Percentiles rank a stretch among this genome's conserved stretches.
Evolutionary conservation across 2,113 vertebrate species (phyloP).

Genomic region (Lasiurus borealis): DNA sequence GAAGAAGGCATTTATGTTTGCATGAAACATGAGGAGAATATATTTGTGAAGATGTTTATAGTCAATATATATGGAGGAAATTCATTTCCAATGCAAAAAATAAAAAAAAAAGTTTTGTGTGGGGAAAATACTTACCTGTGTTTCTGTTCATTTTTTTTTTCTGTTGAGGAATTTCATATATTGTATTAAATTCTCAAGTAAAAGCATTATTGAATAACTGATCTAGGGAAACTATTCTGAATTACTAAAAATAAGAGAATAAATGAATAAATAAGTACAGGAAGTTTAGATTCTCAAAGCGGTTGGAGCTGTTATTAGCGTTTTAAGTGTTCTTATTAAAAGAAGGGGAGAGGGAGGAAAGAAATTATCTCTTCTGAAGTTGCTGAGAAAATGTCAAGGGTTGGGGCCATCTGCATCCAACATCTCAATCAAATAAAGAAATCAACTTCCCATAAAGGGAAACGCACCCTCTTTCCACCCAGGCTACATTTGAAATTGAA

Average conservation of each 20-base stretch:
- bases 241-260: slow-evolving; percentile 1
- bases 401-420: background rate
- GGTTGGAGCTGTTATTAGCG: slow-evolving; percentile 24
- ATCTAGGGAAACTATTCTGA: background rate
- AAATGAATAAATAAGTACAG: background rate
- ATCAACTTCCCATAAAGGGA: background rate
- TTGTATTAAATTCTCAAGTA: slow-evolving; percentile 15
- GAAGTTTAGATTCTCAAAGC: background rate
- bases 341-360: background rate
- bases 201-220: background rate
- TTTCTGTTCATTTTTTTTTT: slow-evolving; percentile 35
- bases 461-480: background rate
- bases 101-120: background rate
- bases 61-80: slow-evolving; percentile 9
- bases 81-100: slow-evolving; percentile 23
- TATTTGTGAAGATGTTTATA: slow-evolving; percentile 44
- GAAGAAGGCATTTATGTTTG: slow-evolving; percentile 26
- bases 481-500: slow-evolving; percentile 34
- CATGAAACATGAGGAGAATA: slow-evolving; percentile 37
- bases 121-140: background rate
- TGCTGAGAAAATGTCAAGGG: slow-evolving; percentile 26
- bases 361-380: background rate
- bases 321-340: slow-evolving; percentile 1
- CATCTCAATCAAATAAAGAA: background rate
- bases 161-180: background rate